A percentile compares a stretch with the other conserved stretches of the same genome.
Evolutionary conservation across 92 coral and sea anemone species (phyloP).

Genomic region (Porites evermanni): DNA sequence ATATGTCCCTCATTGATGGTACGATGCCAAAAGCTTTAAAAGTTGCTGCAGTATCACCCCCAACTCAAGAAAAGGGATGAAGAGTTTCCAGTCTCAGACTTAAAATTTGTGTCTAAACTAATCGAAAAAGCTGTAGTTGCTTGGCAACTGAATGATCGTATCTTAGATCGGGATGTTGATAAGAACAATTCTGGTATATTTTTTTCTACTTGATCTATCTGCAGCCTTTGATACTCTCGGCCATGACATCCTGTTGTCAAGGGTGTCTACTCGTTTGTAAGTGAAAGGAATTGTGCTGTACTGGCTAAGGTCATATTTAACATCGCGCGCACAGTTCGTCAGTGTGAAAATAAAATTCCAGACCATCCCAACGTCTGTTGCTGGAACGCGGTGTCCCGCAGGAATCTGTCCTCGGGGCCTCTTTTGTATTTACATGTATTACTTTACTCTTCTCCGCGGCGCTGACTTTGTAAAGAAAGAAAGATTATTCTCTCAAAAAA

Average conservation of each 20-base stretch:
- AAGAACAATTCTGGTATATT: no score
- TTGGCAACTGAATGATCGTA: conserved; percentile 9
- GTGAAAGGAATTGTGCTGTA: neutral
- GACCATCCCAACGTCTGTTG: neutral
- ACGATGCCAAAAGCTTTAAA: no score
- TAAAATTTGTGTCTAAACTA: conserved; percentile 21
- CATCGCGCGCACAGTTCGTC: conserved; percentile 1
- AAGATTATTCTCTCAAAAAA: no score
- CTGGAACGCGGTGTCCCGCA: neutral
- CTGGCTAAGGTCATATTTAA: conserved; percentile 6
- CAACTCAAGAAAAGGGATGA: no score
- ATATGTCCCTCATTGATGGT: no score
- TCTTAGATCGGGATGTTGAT: no score
- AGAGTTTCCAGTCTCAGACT: no score
- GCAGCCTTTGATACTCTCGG: no score
- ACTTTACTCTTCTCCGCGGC: conserved; percentile 12
- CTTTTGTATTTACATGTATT: conserved; percentile 1
- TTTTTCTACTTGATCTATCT: no score
- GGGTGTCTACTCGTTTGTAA: neutral
- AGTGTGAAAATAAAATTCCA: neutral
- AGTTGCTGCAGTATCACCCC: no score
- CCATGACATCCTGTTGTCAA: neutral
- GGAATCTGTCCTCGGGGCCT: conserved; percentile 8
- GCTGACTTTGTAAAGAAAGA: conserved; percentile 22
- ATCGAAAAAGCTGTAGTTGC: conserved; percentile 9